Evolutionary conservation across 1,140 invertebrate genomes (phyloP).

Genomic region (Bombus superbus): DNA sequence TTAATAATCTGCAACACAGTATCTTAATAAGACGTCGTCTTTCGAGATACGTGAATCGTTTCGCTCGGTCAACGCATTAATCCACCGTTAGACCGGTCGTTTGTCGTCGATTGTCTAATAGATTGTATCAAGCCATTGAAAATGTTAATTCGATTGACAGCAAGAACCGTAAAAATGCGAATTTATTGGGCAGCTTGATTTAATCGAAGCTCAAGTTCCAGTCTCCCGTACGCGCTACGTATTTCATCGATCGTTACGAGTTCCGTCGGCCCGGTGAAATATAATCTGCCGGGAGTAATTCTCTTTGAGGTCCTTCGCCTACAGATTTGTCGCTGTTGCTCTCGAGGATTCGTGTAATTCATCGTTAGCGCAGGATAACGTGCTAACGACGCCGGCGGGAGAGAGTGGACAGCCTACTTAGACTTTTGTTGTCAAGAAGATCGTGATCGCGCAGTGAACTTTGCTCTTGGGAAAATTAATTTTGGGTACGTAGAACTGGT

Average conservation of each 20-base stretch:
- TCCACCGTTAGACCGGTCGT: not conserved
- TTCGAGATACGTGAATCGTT: slow-evolving; percentile 1
- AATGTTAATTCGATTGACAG: not conserved
- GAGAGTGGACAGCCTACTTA: too few species aligned
- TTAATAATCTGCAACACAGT: not conserved
- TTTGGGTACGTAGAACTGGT: not conserved
- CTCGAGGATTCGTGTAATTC: not conserved
- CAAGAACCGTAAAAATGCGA: not conserved
- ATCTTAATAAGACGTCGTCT: slow-evolving; percentile 15
- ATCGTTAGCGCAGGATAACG: not conserved
- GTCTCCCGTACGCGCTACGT: not conserved
- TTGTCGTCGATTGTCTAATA: slow-evolving; percentile 19
- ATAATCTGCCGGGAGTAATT: not conserved
- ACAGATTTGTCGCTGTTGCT: not conserved
- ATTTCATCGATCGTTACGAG: slow-evolving; percentile 7
- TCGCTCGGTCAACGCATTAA: not conserved
- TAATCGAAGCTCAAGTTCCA: not conserved
- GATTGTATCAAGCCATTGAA: not conserved
- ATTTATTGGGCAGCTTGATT: slow-evolving; percentile 27
- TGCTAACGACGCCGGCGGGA: not conserved
- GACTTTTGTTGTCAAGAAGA: not conserved
- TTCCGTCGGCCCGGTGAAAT: not conserved
- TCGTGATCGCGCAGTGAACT: not conserved
- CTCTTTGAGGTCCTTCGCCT: not conserved
- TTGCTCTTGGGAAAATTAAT: not conserved